A percentile compares a stretch with the other conserved stretches of the same genome.
phyloP scores from a whole-genome alignment of 2,888 invertebrate genomes.

The Orchesellides sinensis region DNA sequence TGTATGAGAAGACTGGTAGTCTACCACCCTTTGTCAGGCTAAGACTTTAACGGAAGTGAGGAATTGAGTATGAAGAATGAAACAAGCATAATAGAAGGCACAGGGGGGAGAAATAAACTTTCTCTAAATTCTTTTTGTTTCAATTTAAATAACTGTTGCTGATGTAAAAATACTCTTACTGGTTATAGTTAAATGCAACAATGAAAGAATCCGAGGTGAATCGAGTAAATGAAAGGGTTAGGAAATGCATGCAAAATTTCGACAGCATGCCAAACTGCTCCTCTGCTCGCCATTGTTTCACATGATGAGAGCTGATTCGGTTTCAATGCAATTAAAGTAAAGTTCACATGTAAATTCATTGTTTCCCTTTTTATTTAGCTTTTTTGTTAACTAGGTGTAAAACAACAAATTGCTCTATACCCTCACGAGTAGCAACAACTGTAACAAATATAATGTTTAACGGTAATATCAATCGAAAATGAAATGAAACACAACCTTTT shows the following conservation, averaged over 20 bases:
- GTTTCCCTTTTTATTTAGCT: neutral
- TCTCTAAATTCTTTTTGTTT: neutral
- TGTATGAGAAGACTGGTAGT: slow-evolving; percentile 32
- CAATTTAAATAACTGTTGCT: too few relatives aligned
- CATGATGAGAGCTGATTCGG: too few relatives aligned
- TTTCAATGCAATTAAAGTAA: neutral
- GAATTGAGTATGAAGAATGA: neutral
- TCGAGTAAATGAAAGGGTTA: neutral
- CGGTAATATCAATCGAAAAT: too few relatives aligned
- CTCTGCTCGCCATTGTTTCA: too few relatives aligned
- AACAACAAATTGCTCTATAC: too few relatives aligned
- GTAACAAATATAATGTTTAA: too few relatives aligned
- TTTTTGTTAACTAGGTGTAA: too few relatives aligned
- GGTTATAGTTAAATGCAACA: too few relatives aligned
- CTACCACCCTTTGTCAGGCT: slow-evolving; percentile 15
- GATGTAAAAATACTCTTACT: too few relatives aligned
- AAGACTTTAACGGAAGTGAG: slow-evolving; percentile 24
- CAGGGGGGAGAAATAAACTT: neutral
- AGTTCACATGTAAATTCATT: neutral
- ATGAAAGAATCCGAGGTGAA: too few relatives aligned
- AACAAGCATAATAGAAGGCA: neutral
- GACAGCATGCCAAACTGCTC: slow-evolving; percentile 9
- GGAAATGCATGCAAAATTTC: slow-evolving; percentile 18
- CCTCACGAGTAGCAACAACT: too few relatives aligned
- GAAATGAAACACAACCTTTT: too few relatives aligned